Evolutionary conservation across 2,113 vertebrate genomes (phyloP).

Genomic region (Pituophis catenifer): DNA sequence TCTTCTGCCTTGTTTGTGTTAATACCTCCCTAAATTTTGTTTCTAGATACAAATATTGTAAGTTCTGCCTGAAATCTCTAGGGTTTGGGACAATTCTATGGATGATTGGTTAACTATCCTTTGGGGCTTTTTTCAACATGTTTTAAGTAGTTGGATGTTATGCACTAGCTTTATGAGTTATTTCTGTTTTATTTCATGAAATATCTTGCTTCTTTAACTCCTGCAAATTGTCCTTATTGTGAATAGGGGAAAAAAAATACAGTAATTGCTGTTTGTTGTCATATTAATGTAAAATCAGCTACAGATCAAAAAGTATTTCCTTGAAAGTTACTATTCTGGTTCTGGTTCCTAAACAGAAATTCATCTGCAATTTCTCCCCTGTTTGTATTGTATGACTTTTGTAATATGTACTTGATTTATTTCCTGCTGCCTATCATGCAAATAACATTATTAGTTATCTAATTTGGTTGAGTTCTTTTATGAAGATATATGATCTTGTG

Average conservation of each 20-base stretch:
- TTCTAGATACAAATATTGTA: neutral
- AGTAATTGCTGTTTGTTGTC: neutral
- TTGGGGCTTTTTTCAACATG: neutral
- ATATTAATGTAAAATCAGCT: neutral
- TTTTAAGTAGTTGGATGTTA: neutral
- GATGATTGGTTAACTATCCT: neutral
- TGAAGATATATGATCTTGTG: accelerated
- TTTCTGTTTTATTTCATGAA: neutral
- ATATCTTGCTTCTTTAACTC: neutral
- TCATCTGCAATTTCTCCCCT: neutral
- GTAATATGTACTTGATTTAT: neutral
- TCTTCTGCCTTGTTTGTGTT: neutral
- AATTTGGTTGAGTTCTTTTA: neutral
- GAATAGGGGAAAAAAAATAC: neutral
- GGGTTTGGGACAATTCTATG: neutral
- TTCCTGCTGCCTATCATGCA: neutral
- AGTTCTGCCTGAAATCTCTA: neutral
- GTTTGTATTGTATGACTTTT: accelerated
- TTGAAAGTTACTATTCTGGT: neutral
- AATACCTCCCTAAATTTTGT: neutral
- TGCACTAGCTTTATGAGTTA: neutral
- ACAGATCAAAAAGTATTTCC: neutral
- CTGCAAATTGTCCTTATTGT: neutral
- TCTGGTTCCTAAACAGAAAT: neutral
- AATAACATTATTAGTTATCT: neutral